phyloP scores from a whole-genome alignment of 2,113 vertebrate genomes.

The Oophaga pumilio region DNA sequence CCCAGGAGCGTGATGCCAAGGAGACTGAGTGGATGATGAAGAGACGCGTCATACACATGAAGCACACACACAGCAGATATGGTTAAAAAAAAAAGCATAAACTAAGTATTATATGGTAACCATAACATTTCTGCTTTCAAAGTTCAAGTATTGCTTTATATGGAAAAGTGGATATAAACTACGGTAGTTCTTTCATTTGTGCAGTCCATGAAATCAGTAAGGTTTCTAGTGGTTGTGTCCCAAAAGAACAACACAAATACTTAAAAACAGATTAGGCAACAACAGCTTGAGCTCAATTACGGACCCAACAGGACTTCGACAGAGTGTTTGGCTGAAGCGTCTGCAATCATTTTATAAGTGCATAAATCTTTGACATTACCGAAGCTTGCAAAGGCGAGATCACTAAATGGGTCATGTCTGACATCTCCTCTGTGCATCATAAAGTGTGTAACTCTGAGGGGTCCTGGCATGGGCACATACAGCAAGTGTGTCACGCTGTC shows the following conservation, averaged over 20 bases:
- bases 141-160: background rate
- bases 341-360: slow-evolving; percentile 53
- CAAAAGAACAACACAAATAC: slow-evolving; percentile 28
- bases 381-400: slow-evolving; percentile 34
- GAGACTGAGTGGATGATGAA: too few relatives aligned
- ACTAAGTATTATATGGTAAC: background rate
- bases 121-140: background rate
- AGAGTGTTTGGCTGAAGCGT: slow-evolving; percentile 19
- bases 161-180: background rate
- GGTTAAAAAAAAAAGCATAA: background rate
- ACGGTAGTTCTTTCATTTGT: background rate
- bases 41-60: too few relatives aligned
- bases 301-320: slow-evolving; percentile 49
- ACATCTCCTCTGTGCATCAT: slow-evolving; percentile 22
- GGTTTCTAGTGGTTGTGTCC: background rate
- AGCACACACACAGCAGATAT: too few relatives aligned
- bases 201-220: background rate
- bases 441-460: slow-evolving; percentile 37
- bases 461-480: slow-evolving; percentile 47
- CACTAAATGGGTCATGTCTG: slow-evolving; percentile 42
- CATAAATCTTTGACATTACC: slow-evolving; percentile 48
- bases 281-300: slow-evolving; percentile 58
- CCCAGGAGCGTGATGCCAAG: too few relatives aligned
- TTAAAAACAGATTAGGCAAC: slow-evolving; percentile 36
- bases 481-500: slow-evolving; percentile 50